Conservation (phyloP, 2,113 vertebrate species). For the Bubo scandiacus region DNA sequence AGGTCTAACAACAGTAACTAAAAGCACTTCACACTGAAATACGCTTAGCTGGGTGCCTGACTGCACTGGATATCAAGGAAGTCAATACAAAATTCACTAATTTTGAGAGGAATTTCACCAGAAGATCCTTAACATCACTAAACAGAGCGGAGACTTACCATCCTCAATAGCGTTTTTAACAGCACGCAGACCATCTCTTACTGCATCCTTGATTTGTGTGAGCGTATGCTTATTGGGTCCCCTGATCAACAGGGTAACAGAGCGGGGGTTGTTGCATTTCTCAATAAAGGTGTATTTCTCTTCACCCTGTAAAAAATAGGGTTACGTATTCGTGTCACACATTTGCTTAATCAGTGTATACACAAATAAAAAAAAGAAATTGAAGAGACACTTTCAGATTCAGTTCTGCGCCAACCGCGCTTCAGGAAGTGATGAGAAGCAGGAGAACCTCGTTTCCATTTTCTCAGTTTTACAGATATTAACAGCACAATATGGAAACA, state of each 20-base stretch:
- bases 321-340: accelerated
- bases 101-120: not conserved
- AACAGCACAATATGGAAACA: not conserved
- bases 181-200: slow-evolving; percentile 91
- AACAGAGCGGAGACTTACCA: slow-evolving; percentile 69
- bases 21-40: not conserved
- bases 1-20: not conserved
- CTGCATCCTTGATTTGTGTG: slow-evolving; percentile 94
- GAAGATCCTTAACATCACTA: not conserved
- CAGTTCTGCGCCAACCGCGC: not conserved
- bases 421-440: not conserved
- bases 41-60: slow-evolving; percentile 4
- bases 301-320: slow-evolving; percentile 80
- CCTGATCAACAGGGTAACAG: slow-evolving; percentile 91
- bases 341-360: accelerated
- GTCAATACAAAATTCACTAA: not conserved
- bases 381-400: not conserved
- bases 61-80: not conserved
- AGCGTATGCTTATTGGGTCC: slow-evolving; percentile 97
- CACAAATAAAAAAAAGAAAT: accelerated
- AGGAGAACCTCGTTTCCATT: not conserved
- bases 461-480: not conserved
- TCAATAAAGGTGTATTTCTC: slow-evolving; percentile 97
- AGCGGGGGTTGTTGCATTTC: slow-evolving; percentile 93
- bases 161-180: slow-evolving; percentile 98